A percentile compares a stretch with the other conserved stretches of the same genome.
Evolutionary conservation across 1,140 invertebrate genomes (phyloP).

Genomic region (Drosophila lowei): DNA sequence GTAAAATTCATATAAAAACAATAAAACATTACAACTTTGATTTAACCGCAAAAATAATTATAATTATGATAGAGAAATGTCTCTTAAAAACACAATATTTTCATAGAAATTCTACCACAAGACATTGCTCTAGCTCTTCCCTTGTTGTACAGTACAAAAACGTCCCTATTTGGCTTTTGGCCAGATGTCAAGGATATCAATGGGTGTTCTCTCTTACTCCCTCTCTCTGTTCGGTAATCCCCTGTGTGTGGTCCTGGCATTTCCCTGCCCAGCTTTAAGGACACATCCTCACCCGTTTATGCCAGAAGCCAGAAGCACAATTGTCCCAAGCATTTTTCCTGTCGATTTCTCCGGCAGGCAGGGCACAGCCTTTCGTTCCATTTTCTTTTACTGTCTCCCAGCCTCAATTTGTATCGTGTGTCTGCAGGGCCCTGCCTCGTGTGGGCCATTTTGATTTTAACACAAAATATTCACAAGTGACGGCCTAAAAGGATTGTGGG

Average conservation of each 20-base stretch:
- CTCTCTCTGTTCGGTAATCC: constrained; percentile 29
- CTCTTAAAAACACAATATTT: background rate
- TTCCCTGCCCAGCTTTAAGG: constrained; percentile 8
- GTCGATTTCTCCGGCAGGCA: constrained; percentile 35
- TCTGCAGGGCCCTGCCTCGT: constrained; percentile 40
- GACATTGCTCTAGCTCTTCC: background rate
- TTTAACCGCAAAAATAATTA: too few relatives aligned
- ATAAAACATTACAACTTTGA: constrained; percentile 1
- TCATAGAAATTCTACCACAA: constrained; percentile 12
- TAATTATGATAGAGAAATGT: too few relatives aligned
- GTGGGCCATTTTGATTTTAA: constrained; percentile 73
- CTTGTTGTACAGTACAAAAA: background rate
- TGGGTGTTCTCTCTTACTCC: constrained; percentile 1
- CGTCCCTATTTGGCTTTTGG: constrained; percentile 38
- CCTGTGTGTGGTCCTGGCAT: constrained; percentile 33
- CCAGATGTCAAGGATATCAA: constrained; percentile 47
- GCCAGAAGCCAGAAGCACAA: too few relatives aligned
- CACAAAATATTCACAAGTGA: constrained; percentile 79
- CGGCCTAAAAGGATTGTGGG: constrained; percentile 74
- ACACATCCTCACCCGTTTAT: background rate
- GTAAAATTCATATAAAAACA: background rate
- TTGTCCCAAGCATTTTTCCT: constrained; percentile 62
- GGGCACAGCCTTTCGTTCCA: background rate
- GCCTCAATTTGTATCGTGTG: background rate
- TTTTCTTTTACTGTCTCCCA: background rate